Evolutionary conservation across 2,113 vertebrate genomes (phyloP).

Genomic region (Castor canadensis): DNA sequence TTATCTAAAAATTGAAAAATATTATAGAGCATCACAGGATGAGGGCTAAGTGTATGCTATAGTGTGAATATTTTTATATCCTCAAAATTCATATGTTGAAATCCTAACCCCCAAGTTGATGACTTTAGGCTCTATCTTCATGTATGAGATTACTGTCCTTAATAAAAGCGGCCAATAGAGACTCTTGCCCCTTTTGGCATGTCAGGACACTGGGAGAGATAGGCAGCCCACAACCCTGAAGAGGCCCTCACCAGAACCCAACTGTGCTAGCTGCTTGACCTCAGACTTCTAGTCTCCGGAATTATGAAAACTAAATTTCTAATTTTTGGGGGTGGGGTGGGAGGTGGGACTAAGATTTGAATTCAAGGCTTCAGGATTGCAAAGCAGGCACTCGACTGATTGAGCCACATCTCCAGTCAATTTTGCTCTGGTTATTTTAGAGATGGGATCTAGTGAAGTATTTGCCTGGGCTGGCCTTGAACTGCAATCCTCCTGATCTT

Average conservation of each 20-base stretch:
- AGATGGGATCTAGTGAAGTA: too few species aligned
- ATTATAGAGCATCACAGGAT: not conserved
- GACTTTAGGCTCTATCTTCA: not conserved
- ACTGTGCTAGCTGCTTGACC: not conserved
- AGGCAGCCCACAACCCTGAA: not conserved
- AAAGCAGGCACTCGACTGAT: too few species aligned
- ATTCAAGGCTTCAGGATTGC: too few species aligned
- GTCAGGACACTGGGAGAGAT: not conserved
- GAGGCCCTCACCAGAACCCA: not conserved
- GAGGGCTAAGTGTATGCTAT: not conserved
- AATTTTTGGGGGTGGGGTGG: too few species aligned
- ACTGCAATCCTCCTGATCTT: too few species aligned
- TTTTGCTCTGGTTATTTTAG: too few species aligned
- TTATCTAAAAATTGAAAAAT: constrained; percentile 28
- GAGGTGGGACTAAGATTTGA: too few species aligned
- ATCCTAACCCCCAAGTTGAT: not conserved
- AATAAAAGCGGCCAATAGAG: not conserved
- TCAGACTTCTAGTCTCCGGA: not conserved
- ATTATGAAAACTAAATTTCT: not conserved
- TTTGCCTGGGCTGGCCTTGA: too few species aligned
- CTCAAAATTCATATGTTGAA: not conserved
- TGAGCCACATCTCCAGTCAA: too few species aligned
- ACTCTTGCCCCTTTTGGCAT: not conserved
- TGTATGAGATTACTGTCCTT: not conserved
- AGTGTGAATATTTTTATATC: not conserved